Percentiles rank a stretch among this genome's conserved stretches.
Evolutionary conservation across 2,113 vertebrate species (phyloP).

Genomic region (Passer montanus): DNA sequence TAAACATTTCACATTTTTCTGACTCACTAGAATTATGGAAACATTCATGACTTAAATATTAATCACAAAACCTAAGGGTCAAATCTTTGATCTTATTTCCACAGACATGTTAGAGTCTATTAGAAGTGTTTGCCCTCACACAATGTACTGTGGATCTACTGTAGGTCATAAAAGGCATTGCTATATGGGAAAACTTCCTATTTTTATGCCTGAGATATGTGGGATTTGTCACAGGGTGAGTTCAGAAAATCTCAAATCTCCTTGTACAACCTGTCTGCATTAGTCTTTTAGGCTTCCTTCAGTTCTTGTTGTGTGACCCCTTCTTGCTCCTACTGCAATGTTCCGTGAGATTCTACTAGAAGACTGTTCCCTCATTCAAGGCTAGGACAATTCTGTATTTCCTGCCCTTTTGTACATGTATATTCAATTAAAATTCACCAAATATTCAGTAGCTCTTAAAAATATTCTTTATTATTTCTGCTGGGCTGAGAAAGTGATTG

Average conservation of each 20-base stretch:
- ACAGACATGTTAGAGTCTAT: not conserved
- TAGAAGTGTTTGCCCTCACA: not conserved
- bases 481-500: not conserved
- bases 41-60: not conserved
- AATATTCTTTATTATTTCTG: not conserved
- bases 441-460: constrained; percentile 3
- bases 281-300: not conserved
- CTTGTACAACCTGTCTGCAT: accelerated
- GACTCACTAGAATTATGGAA: not conserved
- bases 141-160: not conserved
- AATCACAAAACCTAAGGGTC: not conserved
- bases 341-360: not conserved
- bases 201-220: not conserved
- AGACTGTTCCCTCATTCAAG: not conserved
- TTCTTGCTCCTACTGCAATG: not conserved
- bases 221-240: not conserved
- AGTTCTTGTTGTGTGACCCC: not conserved
- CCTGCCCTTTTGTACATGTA: not conserved
- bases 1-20: not conserved
- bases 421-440: constrained; percentile 19
- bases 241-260: not conserved
- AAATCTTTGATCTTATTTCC: not conserved
- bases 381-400: not conserved
- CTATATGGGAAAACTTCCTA: not conserved
- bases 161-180: not conserved